Conservation (phyloP, 2,797 vertebrate species). For the Heteromormyrus szaboi region DNA sequence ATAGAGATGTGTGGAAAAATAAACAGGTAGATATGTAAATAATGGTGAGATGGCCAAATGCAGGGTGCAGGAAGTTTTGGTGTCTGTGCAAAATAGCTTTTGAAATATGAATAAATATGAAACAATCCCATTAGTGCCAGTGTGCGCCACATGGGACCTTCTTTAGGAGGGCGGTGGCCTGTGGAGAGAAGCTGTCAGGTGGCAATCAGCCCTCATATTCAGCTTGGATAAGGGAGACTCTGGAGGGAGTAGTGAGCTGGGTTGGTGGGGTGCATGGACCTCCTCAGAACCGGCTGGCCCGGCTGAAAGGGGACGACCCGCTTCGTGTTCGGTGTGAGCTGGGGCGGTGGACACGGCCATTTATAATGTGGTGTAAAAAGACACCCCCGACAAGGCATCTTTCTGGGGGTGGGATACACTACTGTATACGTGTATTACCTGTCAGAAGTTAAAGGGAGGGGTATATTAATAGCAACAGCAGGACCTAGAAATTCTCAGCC, state of each 20-base stretch:
- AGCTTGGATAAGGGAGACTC: background rate
- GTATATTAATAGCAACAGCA: background rate
- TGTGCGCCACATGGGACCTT: background rate
- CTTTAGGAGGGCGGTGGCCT: background rate
- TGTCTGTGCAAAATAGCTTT: background rate
- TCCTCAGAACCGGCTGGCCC: background rate
- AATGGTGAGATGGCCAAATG: background rate
- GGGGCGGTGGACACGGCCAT: background rate
- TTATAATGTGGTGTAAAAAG: background rate
- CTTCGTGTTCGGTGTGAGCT: background rate
- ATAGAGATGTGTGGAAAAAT: background rate
- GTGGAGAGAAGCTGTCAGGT: background rate
- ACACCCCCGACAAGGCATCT: background rate
- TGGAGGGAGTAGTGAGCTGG: background rate
- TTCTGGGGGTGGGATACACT: background rate
- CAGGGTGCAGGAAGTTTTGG: background rate
- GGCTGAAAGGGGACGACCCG: background rate
- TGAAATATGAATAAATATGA: background rate
- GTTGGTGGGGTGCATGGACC: background rate
- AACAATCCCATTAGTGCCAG: background rate
- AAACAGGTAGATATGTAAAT: background rate
- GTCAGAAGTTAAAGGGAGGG: background rate
- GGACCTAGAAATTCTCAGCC: background rate
- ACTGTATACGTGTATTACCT: background rate
- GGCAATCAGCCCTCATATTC: background rate